phyloP scores from a whole-genome alignment of 2,113 vertebrate genomes.

The Melierax canorus region DNA sequence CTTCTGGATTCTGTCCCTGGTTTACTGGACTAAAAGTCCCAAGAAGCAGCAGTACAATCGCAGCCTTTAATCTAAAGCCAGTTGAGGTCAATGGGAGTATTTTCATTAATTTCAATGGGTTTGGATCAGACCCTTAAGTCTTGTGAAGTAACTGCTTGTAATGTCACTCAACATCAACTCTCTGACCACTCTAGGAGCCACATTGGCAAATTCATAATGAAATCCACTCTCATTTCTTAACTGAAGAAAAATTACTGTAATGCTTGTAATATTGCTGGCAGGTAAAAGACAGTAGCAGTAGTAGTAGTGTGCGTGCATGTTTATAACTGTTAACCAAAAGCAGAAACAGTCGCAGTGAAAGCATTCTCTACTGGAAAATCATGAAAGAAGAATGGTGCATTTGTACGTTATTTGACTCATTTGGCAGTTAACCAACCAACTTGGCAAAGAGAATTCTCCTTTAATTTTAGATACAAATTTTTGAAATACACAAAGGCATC shows the following conservation, averaged over 20 bases:
- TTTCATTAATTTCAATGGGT: conserved; percentile 34
- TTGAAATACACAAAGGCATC: background rate
- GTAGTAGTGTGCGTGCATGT: background rate
- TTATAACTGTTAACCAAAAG: background rate
- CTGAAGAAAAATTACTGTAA: background rate
- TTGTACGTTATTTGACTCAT: background rate
- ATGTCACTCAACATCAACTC: background rate
- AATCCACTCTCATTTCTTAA: background rate
- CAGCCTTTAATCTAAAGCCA: conserved; percentile 26
- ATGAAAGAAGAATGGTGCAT: background rate
- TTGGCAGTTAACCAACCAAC: background rate
- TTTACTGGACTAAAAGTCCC: background rate
- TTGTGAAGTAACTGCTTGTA: background rate
- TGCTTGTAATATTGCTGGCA: background rate
- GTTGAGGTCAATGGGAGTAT: conserved; percentile 33
- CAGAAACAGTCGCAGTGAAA: background rate
- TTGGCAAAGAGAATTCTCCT: background rate
- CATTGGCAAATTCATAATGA: background rate
- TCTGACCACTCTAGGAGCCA: background rate
- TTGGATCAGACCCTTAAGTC: conserved; percentile 17
- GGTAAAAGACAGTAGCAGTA: background rate
- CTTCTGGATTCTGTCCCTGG: background rate
- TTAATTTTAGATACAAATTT: background rate
- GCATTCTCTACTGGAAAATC: background rate
- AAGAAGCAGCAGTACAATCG: conserved; percentile 14